A percentile compares a stretch with the other conserved stretches of the same genome.
Evolutionary conservation across 2,113 vertebrate species (phyloP).

Genomic region (Clarias batrachus): DNA sequence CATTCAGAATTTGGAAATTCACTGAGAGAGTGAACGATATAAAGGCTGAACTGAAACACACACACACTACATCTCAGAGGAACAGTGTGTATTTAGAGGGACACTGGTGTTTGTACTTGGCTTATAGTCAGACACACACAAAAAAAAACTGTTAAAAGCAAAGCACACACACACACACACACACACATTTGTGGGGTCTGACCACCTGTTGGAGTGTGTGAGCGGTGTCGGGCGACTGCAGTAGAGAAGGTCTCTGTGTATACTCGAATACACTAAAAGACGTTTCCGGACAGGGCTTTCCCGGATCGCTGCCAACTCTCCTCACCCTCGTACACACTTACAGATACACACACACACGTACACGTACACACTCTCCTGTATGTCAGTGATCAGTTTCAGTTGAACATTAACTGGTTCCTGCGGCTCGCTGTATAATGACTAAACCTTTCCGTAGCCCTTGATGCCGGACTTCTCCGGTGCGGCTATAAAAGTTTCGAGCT

Average conservation of each 20-base stretch:
- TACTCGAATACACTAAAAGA: conserved; percentile 39
- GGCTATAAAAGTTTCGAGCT: neutral
- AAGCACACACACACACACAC: conserved; percentile 5
- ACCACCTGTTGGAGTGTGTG: conserved; percentile 53
- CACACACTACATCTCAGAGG: neutral
- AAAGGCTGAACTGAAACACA: neutral
- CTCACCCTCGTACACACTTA: neutral
- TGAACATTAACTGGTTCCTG: neutral
- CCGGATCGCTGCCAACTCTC: conserved; percentile 28
- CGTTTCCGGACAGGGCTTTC: conserved; percentile 44
- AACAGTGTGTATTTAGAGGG: neutral
- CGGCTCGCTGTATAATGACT: neutral
- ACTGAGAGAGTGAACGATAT: neutral
- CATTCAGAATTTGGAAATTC: neutral
- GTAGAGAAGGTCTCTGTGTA: conserved; percentile 41
- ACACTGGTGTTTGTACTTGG: conserved; percentile 15
- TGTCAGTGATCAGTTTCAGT: neutral
- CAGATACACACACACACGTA: neutral
- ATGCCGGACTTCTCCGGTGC: neutral
- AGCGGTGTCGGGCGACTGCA: conserved; percentile 11
- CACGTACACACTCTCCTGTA: neutral
- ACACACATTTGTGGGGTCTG: conserved; percentile 42
- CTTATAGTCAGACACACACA: conserved; percentile 37
- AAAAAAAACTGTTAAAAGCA: conserved; percentile 31
- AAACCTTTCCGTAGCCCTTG: neutral